These are phyloP conservation scores for Hirtodrosophila duncani DNA, from an alignment of 2,888 invertebrate species.

Conservation along the genomic window DNA sequence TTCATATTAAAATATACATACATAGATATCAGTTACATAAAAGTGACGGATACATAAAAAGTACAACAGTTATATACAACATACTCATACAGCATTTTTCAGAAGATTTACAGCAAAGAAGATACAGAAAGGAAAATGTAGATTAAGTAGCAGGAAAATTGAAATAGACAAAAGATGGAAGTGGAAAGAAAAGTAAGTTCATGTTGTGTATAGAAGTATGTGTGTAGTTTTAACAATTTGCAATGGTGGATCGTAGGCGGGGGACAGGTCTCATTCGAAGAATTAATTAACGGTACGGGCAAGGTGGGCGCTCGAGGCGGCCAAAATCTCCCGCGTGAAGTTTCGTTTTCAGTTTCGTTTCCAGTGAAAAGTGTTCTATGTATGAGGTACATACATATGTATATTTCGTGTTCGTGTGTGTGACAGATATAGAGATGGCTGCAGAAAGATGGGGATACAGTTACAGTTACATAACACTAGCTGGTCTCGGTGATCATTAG, in stretches of 20 bases:
- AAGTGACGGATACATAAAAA: constrained; percentile 34
- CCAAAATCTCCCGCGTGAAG: constrained; percentile 48
- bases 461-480: constrained; percentile 36
- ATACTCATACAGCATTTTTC: constrained; percentile 58
- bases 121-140: constrained; percentile 3
- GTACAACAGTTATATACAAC: constrained; percentile 75
- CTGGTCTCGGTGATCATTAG: constrained; percentile 50
- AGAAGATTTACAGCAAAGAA: constrained; percentile 25
- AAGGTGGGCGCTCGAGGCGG: constrained; percentile 34
- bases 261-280: no score
- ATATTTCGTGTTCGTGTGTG: constrained; percentile 19
- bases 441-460: constrained; percentile 7
- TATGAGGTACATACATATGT: constrained; percentile 6
- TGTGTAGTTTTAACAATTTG: no score
- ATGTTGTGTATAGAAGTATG: no score
- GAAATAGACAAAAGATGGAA: constrained; percentile 1
- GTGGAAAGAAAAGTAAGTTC: no score
- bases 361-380: no score
- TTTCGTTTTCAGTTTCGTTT: constrained; percentile 26
- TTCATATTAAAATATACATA: constrained; percentile 58
- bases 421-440: constrained; percentile 12
- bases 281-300: constrained; percentile 43
- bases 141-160: constrained; percentile 6
- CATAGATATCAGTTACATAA: constrained; percentile 39
- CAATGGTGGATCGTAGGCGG: no score